phyloP scores from a whole-genome alignment of 2,888 invertebrate species.

The Lathronympha strigana region DNA sequence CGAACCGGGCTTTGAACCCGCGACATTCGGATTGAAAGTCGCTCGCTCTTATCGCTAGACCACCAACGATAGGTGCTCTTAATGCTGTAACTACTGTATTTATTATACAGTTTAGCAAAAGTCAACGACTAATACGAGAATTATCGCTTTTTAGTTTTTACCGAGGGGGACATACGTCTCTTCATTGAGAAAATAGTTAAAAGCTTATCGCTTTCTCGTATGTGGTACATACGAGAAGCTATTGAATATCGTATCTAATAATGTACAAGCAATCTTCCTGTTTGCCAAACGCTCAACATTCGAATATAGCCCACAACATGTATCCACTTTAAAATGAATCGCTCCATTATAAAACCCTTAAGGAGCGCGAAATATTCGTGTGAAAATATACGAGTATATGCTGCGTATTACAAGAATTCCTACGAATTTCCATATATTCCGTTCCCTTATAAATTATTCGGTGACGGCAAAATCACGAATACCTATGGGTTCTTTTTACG shows the following conservation, averaged over 20 bases:
- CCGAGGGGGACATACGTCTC: too few relatives aligned
- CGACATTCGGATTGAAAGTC: too few relatives aligned
- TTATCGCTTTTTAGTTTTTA: too few relatives aligned
- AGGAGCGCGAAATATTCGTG: background rate
- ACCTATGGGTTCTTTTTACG: slow-evolving; percentile 33
- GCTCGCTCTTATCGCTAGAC: too few relatives aligned
- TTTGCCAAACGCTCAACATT: slow-evolving; percentile 1
- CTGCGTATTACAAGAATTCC: slow-evolving; percentile 20
- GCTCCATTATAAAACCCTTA: slow-evolving; percentile 1
- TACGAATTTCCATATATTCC: slow-evolving; percentile 35
- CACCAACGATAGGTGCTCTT: too few relatives aligned
- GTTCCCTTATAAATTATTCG: slow-evolving; percentile 39
- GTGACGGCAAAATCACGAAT: slow-evolving; percentile 36
- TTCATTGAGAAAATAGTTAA: too few relatives aligned
- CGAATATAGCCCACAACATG: background rate
- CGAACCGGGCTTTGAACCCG: too few relatives aligned
- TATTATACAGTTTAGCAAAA: too few relatives aligned
- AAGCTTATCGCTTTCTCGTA: too few relatives aligned
- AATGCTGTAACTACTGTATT: too few relatives aligned
- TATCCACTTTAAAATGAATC: background rate
- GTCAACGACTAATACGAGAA: too few relatives aligned
- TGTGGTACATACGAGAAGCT: too few relatives aligned
- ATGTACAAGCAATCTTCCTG: background rate
- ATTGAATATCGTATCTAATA: background rate
- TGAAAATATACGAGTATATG: slow-evolving; percentile 18